Conservation (phyloP, 2,113 vertebrate genomes). For the Thalassarche chlororhynchos region DNA sequence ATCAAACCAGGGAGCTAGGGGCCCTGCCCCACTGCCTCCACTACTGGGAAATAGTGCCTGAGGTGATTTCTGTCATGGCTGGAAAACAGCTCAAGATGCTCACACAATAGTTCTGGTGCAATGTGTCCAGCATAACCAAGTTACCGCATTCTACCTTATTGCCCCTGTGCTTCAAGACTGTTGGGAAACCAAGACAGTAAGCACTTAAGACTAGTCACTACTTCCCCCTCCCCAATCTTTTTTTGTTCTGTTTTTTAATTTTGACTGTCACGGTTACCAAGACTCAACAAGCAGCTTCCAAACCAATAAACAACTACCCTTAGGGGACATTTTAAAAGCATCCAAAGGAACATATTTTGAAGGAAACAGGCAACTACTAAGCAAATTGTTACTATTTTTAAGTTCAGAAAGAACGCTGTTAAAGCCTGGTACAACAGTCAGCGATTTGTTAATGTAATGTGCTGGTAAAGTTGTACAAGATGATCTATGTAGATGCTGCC, state of each 20-base stretch:
- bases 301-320: not conserved
- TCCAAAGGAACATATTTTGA: not conserved
- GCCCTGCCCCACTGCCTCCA: not conserved
- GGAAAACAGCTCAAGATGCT: not conserved
- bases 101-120: not conserved
- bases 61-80: not conserved
- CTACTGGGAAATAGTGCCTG: not conserved
- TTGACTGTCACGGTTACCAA: not conserved
- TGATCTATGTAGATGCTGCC: accelerated
- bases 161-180: not conserved
- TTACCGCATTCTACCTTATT: not conserved
- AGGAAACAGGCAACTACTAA: not conserved
- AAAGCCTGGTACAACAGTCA: not conserved
- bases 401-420: not conserved
- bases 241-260: not conserved
- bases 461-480: not conserved
- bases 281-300: not conserved
- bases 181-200: not conserved
- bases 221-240: not conserved
- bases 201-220: not conserved
- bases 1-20: not conserved
- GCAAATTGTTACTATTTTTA: not conserved
- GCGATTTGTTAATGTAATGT: not conserved
- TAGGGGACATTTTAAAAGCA: not conserved
- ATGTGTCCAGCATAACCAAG: not conserved